A percentile compares a stretch with the other conserved stretches of the same genome.
These are phyloP conservation scores for Sebastes matsubarae DNA, from an alignment of 2,797 vertebrate species.

Conservation along the genomic window DNA sequence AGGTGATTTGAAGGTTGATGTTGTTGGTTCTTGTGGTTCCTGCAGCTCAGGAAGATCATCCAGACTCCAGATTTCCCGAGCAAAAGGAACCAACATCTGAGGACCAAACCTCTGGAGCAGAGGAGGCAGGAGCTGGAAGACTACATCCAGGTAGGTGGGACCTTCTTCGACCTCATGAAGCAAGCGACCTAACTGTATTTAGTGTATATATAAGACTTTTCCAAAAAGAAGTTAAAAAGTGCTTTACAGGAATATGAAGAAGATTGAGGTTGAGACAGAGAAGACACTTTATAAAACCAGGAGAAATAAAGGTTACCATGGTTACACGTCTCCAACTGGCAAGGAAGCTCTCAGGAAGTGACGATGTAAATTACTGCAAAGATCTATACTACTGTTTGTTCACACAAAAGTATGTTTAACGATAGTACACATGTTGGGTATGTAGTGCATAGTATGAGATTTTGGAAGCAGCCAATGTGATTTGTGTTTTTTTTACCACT, in stretches of 20 bases:
- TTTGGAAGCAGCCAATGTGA: no score
- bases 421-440: no score
- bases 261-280: no score
- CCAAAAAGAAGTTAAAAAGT: neutral
- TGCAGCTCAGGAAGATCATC: conserved; percentile 90
- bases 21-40: neutral
- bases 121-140: conserved; percentile 90
- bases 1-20: neutral
- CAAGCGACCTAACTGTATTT: neutral
- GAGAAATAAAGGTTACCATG: neutral
- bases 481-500: neutral
- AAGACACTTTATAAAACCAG: neutral
- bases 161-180: no score
- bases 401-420: no score
- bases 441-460: no score
- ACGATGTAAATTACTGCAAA: no score
- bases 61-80: conserved; percentile 91
- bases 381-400: no score
- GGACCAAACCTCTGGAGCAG: conserved; percentile 89
- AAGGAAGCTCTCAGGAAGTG: no score
- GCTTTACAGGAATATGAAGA: neutral
- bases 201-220: neutral
- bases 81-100: conserved; percentile 88
- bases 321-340: no score
- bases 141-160: conserved; percentile 84